phyloP scores from a whole-genome alignment of 1,140 invertebrate genomes.

The Drosophila orena region DNA sequence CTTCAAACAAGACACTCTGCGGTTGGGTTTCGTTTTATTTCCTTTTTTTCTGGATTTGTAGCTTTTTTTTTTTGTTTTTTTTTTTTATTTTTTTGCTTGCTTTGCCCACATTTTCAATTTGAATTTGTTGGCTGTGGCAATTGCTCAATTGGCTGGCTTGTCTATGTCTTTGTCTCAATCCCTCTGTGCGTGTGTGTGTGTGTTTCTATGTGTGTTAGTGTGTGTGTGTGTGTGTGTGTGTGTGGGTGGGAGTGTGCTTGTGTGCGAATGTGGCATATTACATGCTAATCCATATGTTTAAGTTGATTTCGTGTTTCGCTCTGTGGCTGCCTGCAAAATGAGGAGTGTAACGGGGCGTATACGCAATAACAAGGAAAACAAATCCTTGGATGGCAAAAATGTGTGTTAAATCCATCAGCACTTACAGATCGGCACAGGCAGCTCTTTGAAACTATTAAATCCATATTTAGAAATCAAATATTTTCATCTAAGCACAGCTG shows the following conservation, averaged over 20 bases:
- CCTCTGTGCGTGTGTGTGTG: constrained; percentile 17
- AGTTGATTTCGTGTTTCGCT: constrained; percentile 44
- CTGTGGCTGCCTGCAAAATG: constrained; percentile 22
- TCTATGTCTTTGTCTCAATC: constrained; percentile 39
- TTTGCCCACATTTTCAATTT: constrained; percentile 82
- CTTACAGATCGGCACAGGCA: too few species aligned
- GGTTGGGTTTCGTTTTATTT: constrained; percentile 47
- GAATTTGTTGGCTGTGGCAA: constrained; percentile 82
- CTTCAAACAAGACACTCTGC: constrained; percentile 71
- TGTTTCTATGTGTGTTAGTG: too few species aligned
- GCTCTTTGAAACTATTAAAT: too few species aligned
- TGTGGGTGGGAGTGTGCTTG: background rate
- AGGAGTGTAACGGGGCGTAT: constrained; percentile 59
- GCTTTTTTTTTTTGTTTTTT: too few species aligned
- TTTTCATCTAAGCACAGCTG: too few species aligned
- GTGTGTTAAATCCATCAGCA: too few species aligned
- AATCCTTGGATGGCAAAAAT: background rate
- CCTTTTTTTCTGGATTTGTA: background rate
- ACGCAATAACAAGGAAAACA: constrained; percentile 24
- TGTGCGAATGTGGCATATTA: constrained; percentile 61
- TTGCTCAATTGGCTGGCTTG: constrained; percentile 77
- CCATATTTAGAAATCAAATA: too few species aligned
- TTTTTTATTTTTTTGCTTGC: constrained; percentile 25
- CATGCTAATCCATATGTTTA: constrained; percentile 76
- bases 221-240: constrained; percentile 20